Percentiles rank a stretch among this genome's conserved stretches.
Conservation (phyloP, 2,888 invertebrate genomes). For the Acanthococcus lagerstroemiae region DNA sequence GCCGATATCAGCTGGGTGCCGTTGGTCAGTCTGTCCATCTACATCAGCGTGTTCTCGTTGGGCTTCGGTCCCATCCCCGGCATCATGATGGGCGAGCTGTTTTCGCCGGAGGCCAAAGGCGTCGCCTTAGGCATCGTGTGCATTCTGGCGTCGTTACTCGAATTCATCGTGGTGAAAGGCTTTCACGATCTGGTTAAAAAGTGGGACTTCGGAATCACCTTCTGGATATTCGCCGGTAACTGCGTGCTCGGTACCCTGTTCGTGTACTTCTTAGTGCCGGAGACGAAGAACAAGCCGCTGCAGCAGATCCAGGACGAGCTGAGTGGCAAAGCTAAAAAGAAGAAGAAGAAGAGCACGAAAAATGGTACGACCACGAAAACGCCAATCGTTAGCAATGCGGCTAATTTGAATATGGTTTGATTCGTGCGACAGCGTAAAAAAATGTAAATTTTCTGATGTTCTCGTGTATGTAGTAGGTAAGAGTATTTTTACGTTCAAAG, state of each 20-base stretch:
- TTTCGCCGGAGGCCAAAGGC: slow-evolving; percentile 42
- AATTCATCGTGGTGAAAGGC: slow-evolving; percentile 42
- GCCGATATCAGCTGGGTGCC: slow-evolving; percentile 41
- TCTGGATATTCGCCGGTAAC: slow-evolving; percentile 34
- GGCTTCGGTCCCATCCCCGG: slow-evolving; percentile 44
- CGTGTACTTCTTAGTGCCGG: slow-evolving; percentile 35
- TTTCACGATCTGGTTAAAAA: slow-evolving; percentile 50
- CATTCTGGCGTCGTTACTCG: slow-evolving; percentile 42
- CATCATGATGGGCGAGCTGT: slow-evolving; percentile 43
- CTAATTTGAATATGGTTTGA: neutral
- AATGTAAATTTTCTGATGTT: no score
- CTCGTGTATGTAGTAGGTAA: no score
- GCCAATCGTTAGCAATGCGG: slow-evolving; percentile 16
- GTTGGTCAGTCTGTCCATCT: slow-evolving; percentile 40
- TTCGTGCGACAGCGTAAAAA: neutral
- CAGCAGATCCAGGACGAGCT: slow-evolving; percentile 34
- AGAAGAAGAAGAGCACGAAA: slow-evolving; percentile 8
- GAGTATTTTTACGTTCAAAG: no score
- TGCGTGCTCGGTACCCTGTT: slow-evolving; percentile 34
- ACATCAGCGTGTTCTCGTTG: slow-evolving; percentile 42
- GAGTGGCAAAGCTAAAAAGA: slow-evolving; percentile 28
- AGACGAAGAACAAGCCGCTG: slow-evolving; percentile 34
- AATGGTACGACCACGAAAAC: slow-evolving; percentile 18
- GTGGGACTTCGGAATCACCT: slow-evolving; percentile 32
- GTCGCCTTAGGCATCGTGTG: slow-evolving; percentile 40